phyloP scores from a whole-genome alignment of 2,797 vertebrate genomes.

The Crocidura indochinensis region DNA sequence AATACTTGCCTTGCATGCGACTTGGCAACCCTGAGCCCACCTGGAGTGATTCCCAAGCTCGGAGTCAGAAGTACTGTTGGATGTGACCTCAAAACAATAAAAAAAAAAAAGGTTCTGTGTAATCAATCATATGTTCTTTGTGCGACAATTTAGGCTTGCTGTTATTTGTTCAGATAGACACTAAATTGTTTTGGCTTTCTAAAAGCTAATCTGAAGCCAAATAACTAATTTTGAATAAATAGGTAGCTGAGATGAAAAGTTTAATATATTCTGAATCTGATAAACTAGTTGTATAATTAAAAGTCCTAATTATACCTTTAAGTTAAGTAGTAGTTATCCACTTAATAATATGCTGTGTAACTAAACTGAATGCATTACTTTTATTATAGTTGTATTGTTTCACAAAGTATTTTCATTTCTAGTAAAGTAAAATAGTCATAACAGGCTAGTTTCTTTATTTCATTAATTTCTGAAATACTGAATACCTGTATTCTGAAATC shows the following conservation, averaged over 20 bases:
- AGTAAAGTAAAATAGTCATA: slow-evolving; percentile 27
- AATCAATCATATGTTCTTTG: not conserved
- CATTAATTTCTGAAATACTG: slow-evolving; percentile 28
- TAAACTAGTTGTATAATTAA: slow-evolving; percentile 42
- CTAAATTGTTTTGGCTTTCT: not conserved
- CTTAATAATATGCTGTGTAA: not conserved
- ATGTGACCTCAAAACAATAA: too few relatives aligned
- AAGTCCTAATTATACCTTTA: not conserved
- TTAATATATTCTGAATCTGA: not conserved
- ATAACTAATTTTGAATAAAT: slow-evolving; percentile 15
- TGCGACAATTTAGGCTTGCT: slow-evolving; percentile 27
- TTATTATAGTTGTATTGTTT: slow-evolving; percentile 48
- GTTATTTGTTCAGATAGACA: not conserved
- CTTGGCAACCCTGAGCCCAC: too few relatives aligned
- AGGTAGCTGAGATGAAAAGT: slow-evolving; percentile 34
- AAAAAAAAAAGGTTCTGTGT: too few relatives aligned
- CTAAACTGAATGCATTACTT: slow-evolving; percentile 37
- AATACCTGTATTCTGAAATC: not conserved
- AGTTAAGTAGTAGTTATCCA: slow-evolving; percentile 33
- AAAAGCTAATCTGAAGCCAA: not conserved
- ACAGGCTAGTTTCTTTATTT: not conserved
- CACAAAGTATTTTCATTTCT: slow-evolving; percentile 11
- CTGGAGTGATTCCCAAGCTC: too few relatives aligned
- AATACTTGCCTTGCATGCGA: too few relatives aligned
- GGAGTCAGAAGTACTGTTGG: too few relatives aligned